Evolutionary conservation across 2,113 vertebrate species (phyloP).

Genomic region (Pelobates fuscus): DNA sequence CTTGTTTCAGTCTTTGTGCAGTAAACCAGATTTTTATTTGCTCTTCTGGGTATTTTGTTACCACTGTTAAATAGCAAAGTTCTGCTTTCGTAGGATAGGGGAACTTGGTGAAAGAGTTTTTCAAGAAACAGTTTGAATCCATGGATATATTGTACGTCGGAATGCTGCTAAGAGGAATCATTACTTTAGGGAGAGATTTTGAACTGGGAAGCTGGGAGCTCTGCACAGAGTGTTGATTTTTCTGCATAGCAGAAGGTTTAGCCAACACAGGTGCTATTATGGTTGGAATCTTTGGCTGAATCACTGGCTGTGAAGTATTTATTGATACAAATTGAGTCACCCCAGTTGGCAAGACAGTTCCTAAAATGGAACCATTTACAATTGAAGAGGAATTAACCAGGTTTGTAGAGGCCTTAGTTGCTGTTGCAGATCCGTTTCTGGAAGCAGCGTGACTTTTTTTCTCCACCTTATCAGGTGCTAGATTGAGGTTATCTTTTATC

Average conservation of each 20-base stretch:
- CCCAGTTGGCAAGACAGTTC: slow-evolving; percentile 74
- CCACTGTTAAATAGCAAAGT: slow-evolving; percentile 95
- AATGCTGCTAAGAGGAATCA: slow-evolving; percentile 97
- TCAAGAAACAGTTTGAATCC: slow-evolving; percentile 95
- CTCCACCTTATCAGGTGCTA: slow-evolving; percentile 56
- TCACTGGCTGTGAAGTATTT: slow-evolving; percentile 73
- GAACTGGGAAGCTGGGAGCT: slow-evolving; percentile 72
- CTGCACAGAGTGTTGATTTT: background rate
- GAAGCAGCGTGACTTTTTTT: slow-evolving; percentile 74
- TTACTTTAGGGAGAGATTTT: slow-evolving; percentile 94
- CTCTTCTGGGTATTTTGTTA: slow-evolving; percentile 96
- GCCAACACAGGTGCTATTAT: slow-evolving; percentile 54
- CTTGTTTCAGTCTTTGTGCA: slow-evolving; percentile 94
- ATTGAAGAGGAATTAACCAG: slow-evolving; percentile 67
- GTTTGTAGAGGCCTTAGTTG: slow-evolving; percentile 70
- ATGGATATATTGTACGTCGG: slow-evolving; percentile 93
- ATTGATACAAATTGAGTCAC: slow-evolving; percentile 90
- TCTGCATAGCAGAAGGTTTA: slow-evolving; percentile 56
- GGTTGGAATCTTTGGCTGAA: slow-evolving; percentile 66
- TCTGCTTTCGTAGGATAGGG: slow-evolving; percentile 97
- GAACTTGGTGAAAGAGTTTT: slow-evolving; percentile 97
- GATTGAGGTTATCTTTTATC: slow-evolving; percentile 69
- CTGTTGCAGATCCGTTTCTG: slow-evolving; percentile 72
- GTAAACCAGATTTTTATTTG: slow-evolving; percentile 99
- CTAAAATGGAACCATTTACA: slow-evolving; percentile 73